These are phyloP conservation scores for Odocoileus hemionus DNA, from an alignment of 2,113 vertebrate species.

Conservation along the genomic window DNA sequence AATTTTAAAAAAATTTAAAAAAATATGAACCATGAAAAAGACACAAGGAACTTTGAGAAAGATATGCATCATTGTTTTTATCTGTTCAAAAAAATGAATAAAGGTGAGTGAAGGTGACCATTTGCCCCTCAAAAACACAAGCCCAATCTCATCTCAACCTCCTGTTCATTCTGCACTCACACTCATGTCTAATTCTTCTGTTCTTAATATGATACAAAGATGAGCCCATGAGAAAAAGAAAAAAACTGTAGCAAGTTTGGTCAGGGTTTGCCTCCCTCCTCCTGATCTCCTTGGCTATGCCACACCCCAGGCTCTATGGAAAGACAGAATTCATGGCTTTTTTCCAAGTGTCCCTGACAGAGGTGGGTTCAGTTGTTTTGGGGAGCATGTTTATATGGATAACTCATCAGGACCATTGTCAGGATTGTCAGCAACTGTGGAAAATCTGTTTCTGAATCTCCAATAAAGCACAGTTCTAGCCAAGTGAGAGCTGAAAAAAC, in stretches of 20 bases:
- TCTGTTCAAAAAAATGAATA: background rate
- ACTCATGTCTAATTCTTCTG: background rate
- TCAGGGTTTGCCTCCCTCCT: background rate
- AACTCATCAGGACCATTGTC: slow-evolving; percentile 15
- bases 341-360: background rate
- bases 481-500: slow-evolving; percentile 38
- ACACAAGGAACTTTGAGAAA: background rate
- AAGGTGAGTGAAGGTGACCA: background rate
- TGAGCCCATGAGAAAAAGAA: background rate
- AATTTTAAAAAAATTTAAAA: background rate
- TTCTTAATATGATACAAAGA: background rate
- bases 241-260: background rate
- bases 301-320: background rate
- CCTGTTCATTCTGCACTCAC: background rate
- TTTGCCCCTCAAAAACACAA: background rate
- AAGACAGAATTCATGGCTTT: background rate
- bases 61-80: background rate
- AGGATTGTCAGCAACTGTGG: background rate
- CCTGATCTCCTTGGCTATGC: background rate
- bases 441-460: slow-evolving; percentile 44
- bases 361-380: background rate
- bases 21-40: background rate
- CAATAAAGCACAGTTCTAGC: slow-evolving; percentile 42
- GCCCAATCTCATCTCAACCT: background rate
- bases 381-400: background rate